Conservation (phyloP, 2,888 invertebrate species). For the Agrotis clavis region DNA sequence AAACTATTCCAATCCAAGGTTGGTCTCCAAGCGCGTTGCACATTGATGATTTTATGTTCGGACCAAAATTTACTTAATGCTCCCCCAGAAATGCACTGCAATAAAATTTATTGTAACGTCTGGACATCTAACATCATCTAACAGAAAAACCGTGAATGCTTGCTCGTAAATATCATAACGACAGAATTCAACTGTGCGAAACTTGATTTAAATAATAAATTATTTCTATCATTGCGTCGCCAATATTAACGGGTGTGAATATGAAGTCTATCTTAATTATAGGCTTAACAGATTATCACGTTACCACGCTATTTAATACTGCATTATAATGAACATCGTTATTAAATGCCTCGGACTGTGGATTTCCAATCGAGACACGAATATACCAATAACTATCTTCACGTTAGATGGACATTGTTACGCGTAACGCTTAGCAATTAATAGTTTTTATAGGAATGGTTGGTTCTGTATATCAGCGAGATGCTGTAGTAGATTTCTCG, state of each 20-base stretch:
- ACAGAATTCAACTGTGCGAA: conserved; percentile 16
- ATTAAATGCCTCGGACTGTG: conserved; percentile 38
- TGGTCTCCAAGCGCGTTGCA: too few relatives aligned
- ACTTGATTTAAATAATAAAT: conserved; percentile 8
- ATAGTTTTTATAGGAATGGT: conserved; percentile 40
- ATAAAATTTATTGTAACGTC: too few relatives aligned
- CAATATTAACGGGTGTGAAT: conserved; percentile 30
- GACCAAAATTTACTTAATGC: too few relatives aligned
- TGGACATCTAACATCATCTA: too few relatives aligned
- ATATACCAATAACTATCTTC: conserved; percentile 46
- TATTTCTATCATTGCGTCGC: conserved; percentile 19
- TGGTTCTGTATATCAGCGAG: conserved; percentile 16
- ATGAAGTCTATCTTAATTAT: conserved; percentile 39
- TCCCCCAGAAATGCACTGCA: too few relatives aligned
- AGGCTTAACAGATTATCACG: conserved; percentile 28
- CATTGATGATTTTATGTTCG: too few relatives aligned
- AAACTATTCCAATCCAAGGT: too few relatives aligned
- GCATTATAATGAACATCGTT: conserved; percentile 37
- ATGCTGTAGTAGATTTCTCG: conserved; percentile 43
- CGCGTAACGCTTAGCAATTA: conserved; percentile 46
- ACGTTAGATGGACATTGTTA: conserved; percentile 46
- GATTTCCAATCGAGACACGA: conserved; percentile 58
- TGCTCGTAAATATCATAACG: background rate
- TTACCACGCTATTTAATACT: conserved; percentile 38
- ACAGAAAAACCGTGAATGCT: background rate